Evolutionary conservation across 37 sponge, comb jelly and placozoan species (phyloP), one percentile per base, ranked within the genome.

Genomic region (Oscarella lobularis): DNA sequence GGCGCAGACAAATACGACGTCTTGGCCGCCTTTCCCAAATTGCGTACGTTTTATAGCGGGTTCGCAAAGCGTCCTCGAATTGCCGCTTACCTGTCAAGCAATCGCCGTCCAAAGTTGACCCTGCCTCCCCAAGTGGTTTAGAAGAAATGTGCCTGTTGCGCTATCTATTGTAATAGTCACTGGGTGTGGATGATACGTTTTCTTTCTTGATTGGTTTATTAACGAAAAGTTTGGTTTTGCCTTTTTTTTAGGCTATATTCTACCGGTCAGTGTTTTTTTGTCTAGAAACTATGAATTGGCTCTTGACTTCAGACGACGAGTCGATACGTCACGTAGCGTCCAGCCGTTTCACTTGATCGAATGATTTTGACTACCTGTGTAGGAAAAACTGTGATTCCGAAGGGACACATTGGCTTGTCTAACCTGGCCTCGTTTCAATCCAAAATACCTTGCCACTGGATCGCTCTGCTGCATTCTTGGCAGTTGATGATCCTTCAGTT

Each of bases 251-350:
- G 20, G 20, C 14, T 48, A n/a, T n/a, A n/a, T n/a, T n/a, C n/a
- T n/a, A n/a, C n/a, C n/a, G n/a, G n/a, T n/a, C n/a, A n/a, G n/a
- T n/a, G n/a, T n/a, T n/a, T n/a, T n/a, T n/a, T n/a, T n/a, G n/a
- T n/a, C n/a, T n/a, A n/a, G n/a, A n/a, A n/a, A n/a, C n/a, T n/a
- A n/a, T n/a, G n/a, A n/a, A n/a, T n/a, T n/a, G n/a, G n/a, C n/a
- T n/a, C n/a, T n/a, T n/a, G n/a, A n/a, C n/a, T n/a, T 84, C 80
- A 98, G 38, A 88, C 86, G 0, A 98, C 95, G 36, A 98, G 87
- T 78, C 99, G 82, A 86, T 98, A 98, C 37, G 99, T 98, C 74
- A 98, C 87, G 69, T 98, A 98, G 65, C 95, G 74, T 1, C 99
- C 95, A 39, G 95, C 99, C 38, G 95, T 94, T 80, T 94, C 99